Evolutionary conservation across 1,140 invertebrate species (phyloP).

Genomic region (Pseudoatta argentina): DNA sequence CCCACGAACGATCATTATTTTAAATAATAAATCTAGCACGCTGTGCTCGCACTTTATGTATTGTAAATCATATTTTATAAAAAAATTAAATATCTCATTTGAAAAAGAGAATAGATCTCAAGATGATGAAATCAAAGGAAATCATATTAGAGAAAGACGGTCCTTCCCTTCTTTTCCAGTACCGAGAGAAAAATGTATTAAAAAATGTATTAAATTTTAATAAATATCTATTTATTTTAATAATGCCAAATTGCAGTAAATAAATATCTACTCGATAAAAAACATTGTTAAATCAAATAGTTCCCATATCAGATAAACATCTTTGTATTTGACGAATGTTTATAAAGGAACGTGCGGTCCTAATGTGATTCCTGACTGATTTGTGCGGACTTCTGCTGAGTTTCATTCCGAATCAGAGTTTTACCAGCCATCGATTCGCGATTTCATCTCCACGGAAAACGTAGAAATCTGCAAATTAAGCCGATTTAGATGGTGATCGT

Average conservation of each 20-base stretch:
- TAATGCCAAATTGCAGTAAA: no score
- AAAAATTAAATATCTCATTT: not conserved
- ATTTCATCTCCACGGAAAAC: not conserved
- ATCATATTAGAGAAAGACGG: not conserved
- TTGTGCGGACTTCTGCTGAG: not conserved
- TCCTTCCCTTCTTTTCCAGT: not conserved
- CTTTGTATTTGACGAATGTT: no score
- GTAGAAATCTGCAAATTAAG: not conserved
- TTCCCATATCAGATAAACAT: no score
- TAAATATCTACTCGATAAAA: no score
- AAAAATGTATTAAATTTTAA: no score
- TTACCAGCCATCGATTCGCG: not conserved
- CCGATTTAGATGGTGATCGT: not conserved
- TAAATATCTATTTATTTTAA: no score
- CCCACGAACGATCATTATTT: not conserved
- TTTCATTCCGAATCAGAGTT: not conserved
- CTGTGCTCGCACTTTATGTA: not conserved
- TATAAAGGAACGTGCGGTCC: not conserved
- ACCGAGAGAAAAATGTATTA: no score
- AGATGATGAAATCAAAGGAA: not conserved
- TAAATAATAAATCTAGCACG: not conserved
- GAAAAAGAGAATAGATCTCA: not conserved
- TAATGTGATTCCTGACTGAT: not conserved
- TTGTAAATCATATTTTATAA: not conserved
- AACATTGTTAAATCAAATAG: no score